Evolutionary conservation across 2,888 invertebrate species (phyloP), one percentile per base, ranked within the genome.

Genomic region (Mythimna lalbum): DNA sequence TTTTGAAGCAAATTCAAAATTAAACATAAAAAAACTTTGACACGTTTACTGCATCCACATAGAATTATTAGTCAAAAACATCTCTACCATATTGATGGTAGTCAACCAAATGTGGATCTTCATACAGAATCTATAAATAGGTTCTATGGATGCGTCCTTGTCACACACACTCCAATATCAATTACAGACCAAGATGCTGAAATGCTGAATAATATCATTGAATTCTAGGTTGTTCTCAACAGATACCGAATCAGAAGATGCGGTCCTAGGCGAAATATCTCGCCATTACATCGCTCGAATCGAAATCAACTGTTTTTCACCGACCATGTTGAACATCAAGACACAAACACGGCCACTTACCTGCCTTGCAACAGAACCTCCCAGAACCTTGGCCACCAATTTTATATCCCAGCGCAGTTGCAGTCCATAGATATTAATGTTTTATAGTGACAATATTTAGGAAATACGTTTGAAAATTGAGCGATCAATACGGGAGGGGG

Each of bases 401-500:
- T 60, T 19, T 76, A 47, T 50, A 59, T 56, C 21, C 31, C 67
- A 70, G 63, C 64, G 36, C 43, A 71, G 50, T 67, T 65, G 60
- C 63, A 74, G 68, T 65, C 67, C 64, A 53, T 65, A 65, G 60
- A 73, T 77, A 66, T 69, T 77, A 79, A 83, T 78, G 80, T 82
- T 86, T 88, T 89, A 90, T 89, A 87, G 83, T 87, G 85, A 87
- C 85, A 93, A 91, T 92, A 92, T 94, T 93, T 92, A 88, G 88
- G 86, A 91, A 92, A 92, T 91, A 92, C 90, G 89, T 92, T 90
- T 90, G 89, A 91, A 93, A 92, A 91, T 91, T 89, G 84, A 85
- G 87, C 94, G 94, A 96, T 96, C 95, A 95, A 96, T 96, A 96
- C 90, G 78, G 83, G 87, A 88, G 87, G 89, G 89, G 88, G 88